Evolutionary conservation across 2,888 invertebrate species (phyloP), one percentile per base, ranked within the genome.

Genomic region (Cryptocheilus praepositus): DNA sequence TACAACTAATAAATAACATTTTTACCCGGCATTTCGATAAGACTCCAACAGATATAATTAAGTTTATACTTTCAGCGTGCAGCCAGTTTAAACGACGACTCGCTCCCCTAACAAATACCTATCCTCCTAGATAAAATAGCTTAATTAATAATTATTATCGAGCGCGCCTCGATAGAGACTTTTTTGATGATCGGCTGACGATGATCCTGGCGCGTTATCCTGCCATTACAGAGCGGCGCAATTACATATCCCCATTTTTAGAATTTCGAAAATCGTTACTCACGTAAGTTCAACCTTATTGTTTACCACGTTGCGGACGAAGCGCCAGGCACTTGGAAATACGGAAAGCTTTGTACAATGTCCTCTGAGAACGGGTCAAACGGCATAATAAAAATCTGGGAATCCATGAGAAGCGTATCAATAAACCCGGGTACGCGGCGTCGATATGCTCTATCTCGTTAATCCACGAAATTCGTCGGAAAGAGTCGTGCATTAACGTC

Each of bases 1-100:
- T 79, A 81, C 45, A 71, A 64, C 73, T 81, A 83, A 81, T 83
- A 74, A 77, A 78, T 81, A 82, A 81, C 79, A 81, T 79, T 73
- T 76, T 67, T 66, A 71, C 78, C 80, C 79, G 81, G 80, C 80
- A 77, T 80, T 74, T 75, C 74, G 74, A 78, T 76, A 79, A 80
- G 76, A 82, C 64, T 76, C 78, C 79, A 81, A 83, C 80, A 83
- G 74, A 79, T 77, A 78, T 79, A 81, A 79, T 83, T 81, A 76
- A 75, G 77, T 83, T 76, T 76, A 77, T 83, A 83, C 84, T 83
- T 83, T 84, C 84, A 82, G 78, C 76, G 77, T 79, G 79, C 77
- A 76, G 70, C 76, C 74, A 56, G 55, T 71, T 72, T 63, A 70
- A 76, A 74, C 73, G 73, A 79, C 63, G 57, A 58, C 69, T 72